Conservation (phyloP, 2,888 invertebrate genomes). For the Baronia brevicornis region DNA sequence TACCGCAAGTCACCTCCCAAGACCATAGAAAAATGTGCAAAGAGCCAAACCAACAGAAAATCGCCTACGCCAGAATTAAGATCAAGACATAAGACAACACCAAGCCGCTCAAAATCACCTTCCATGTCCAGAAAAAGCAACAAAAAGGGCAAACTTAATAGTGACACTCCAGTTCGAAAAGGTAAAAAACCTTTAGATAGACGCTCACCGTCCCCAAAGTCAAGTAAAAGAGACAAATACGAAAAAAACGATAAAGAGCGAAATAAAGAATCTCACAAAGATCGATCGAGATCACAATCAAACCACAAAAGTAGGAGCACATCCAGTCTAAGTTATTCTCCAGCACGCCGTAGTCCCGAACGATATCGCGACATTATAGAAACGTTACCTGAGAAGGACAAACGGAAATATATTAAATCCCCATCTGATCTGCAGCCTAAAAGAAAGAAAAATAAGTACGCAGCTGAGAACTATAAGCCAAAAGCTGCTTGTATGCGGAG, state of each 20-base stretch:
- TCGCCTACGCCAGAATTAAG: constrained; percentile 37
- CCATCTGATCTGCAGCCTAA: constrained; percentile 54
- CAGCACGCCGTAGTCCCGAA: constrained; percentile 80
- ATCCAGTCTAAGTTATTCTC: constrained; percentile 80
- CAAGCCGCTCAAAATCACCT: constrained; percentile 43
- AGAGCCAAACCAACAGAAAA: constrained; percentile 32
- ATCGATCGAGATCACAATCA: constrained; percentile 38
- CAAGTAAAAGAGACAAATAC: constrained; percentile 19
- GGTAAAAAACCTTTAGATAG: constrained; percentile 34
- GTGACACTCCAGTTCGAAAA: constrained; percentile 35
- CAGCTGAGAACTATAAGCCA: constrained; percentile 40
- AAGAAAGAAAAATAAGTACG: constrained; percentile 39
- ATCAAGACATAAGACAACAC: constrained; percentile 16
- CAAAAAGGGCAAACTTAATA: constrained; percentile 39
- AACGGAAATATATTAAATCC: constrained; percentile 64
- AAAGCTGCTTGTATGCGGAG: constrained; percentile 73
- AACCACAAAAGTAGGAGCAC: constrained; percentile 63
- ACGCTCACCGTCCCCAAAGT: constrained; percentile 29
- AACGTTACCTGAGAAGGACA: constrained; percentile 71
- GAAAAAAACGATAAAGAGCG: constrained; percentile 29
- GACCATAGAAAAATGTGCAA: constrained; percentile 32
- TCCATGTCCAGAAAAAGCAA: constrained; percentile 31
- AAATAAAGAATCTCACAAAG: constrained; percentile 29
- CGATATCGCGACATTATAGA: constrained; percentile 80
- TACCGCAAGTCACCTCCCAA: constrained; percentile 33